A percentile compares a stretch with the other conserved stretches of the same genome.
Conservation (phyloP, 1,140 invertebrate genomes). For the Drosophila persimilis region DNA sequence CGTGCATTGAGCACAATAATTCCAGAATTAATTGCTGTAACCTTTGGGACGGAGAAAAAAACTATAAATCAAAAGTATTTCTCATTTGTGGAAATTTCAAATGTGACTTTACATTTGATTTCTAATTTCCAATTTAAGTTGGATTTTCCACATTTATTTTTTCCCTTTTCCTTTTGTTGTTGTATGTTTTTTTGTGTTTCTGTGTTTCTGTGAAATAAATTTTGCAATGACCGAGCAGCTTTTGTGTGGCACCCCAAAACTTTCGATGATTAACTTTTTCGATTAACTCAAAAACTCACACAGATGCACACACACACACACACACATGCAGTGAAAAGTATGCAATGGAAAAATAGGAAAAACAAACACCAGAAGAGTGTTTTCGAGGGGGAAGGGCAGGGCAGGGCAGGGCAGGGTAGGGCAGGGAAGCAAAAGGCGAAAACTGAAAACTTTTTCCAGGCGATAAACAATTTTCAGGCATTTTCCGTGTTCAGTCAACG, state of each 20-base stretch:
- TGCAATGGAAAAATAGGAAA: conserved; percentile 58
- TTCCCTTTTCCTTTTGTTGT: not conserved
- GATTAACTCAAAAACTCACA: conserved; percentile 73
- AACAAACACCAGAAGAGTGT: conserved; percentile 36
- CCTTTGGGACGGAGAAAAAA: no score
- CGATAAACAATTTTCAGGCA: conserved; percentile 75
- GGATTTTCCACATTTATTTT: conserved; percentile 2
- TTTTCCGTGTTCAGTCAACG: conserved; percentile 19
- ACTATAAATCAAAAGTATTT: conserved; percentile 8
- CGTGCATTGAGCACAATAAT: no score
- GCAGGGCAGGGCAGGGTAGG: no score
- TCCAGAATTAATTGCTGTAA: no score
- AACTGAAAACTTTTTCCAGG: conserved; percentile 66
- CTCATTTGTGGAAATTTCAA: no score
- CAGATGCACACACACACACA: conserved; percentile 43
- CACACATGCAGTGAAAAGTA: conserved; percentile 23
- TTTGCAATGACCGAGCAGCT: conserved; percentile 63
- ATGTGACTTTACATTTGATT: conserved; percentile 27
- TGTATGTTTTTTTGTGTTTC: not conserved
- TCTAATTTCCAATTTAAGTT: conserved; percentile 18
- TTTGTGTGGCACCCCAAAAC: conserved; percentile 49
- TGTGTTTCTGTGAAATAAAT: conserved; percentile 36
- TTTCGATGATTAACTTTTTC: conserved; percentile 80
- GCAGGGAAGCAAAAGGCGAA: conserved; percentile 28
- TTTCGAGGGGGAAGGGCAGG: no score